These are phyloP conservation scores for Spodoptera litura DNA, from an alignment of 1,140 invertebrate genomes.

Conservation along the genomic window DNA sequence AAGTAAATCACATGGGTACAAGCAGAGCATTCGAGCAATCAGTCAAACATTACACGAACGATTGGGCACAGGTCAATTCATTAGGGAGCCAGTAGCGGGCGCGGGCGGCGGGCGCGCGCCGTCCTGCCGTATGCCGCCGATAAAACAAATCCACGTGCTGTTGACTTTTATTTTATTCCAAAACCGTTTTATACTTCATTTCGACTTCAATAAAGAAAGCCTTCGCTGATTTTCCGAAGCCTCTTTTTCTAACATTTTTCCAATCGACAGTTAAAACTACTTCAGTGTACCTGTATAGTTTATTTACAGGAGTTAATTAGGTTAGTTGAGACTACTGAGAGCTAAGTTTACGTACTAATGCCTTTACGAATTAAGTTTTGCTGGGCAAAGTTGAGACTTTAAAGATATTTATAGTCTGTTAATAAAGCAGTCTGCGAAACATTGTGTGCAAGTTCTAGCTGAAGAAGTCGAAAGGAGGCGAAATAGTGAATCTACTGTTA, in stretches of 20 bases:
- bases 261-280: slow-evolving; percentile 14
- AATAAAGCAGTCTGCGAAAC: slow-evolving; percentile 8
- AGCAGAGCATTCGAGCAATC: slow-evolving; percentile 11
- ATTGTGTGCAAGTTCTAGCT: not conserved
- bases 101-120: no score
- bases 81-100: slow-evolving; percentile 32
- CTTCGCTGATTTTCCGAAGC: slow-evolving; percentile 1
- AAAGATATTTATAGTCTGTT: slow-evolving; percentile 14
- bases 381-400: not conserved
- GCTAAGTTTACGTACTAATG: slow-evolving; percentile 22
- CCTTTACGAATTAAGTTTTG: slow-evolving; percentile 10
- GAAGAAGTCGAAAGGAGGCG: not conserved
- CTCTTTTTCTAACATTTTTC: slow-evolving; percentile 5
- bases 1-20: slow-evolving; percentile 26
- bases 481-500: not conserved
- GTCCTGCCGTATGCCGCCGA: slow-evolving; percentile 2
- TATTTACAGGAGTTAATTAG: slow-evolving; percentile 29
- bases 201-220: not conserved
- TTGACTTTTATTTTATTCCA: slow-evolving; percentile 3
- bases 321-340: slow-evolving; percentile 5
- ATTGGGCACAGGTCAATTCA: slow-evolving; percentile 43
- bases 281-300: not conserved
- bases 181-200: slow-evolving; percentile 21
- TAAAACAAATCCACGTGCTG: slow-evolving; percentile 26
- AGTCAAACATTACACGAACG: slow-evolving; percentile 39